These are phyloP conservation scores for Heteractis magnifica DNA, from an alignment of 92 coral and sea anemone genomes.

Conservation along the genomic window DNA sequence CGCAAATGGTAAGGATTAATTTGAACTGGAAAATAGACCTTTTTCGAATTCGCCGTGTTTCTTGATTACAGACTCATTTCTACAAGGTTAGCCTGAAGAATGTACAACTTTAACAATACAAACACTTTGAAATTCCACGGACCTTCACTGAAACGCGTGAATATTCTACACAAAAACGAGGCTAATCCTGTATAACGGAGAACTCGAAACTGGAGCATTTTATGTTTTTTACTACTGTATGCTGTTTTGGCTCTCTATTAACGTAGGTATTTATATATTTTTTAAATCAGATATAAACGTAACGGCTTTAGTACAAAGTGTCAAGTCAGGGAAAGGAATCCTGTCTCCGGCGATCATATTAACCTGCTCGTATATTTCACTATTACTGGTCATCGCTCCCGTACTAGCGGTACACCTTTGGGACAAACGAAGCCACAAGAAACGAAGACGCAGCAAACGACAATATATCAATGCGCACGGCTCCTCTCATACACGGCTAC, in stretches of 20 bases:
- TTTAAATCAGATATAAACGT: neutral
- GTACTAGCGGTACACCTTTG: neutral
- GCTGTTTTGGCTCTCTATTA: neutral
- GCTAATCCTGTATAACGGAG: no score
- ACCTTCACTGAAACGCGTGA: no score
- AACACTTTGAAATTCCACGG: no score
- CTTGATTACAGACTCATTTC: no score
- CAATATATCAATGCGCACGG: neutral
- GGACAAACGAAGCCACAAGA: neutral
- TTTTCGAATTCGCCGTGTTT: no score
- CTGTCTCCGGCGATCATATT: neutral
- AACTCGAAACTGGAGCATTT: no score
- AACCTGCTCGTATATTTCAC: conserved; percentile 11
- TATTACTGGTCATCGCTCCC: conserved; percentile 3
- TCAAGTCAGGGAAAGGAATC: neutral
- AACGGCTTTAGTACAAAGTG: neutral
- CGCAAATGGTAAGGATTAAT: neutral
- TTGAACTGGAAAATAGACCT: no score
- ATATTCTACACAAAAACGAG: no score
- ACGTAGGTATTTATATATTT: neutral
- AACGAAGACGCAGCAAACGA: neutral
- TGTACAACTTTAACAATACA: no score
- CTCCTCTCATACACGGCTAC: neutral
- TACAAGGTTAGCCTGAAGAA: no score
- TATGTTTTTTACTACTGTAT: neutral